Base-by-base conservation (phyloP, 2,113 vertebrate genomes). In the Clarias macrocephalus region DNA sequence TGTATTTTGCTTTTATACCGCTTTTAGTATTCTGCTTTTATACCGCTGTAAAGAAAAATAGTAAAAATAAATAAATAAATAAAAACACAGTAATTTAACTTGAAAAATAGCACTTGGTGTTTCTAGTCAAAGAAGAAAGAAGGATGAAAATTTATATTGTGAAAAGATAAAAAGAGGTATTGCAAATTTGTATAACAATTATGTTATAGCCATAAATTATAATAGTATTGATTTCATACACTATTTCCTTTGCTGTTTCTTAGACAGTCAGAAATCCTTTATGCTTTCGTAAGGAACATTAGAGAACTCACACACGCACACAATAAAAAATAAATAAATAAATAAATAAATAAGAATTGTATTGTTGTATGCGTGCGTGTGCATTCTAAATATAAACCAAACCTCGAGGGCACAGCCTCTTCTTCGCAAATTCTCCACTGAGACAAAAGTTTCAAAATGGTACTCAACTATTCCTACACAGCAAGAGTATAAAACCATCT, bases 361-460 rank as follows among this genome's bases (percentile, higher is more conserved):
- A 30, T 70, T 13, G 18, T 13, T 68, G 66, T 21, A 33, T 72
- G 16, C 0, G 19, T 9, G 18, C 23, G 72, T 75, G 72, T 76
- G 73, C 15, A 52, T 56, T 77, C 6, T 10, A 73, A 21, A 63
- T 63, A 23, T 63, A 73, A 19, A 73, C 12, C 11, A 52, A 76
- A 76, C 52, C 76, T 56, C 25, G 21, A 33, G 37, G 73, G 62
- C 59, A 77, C 37, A 85, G 37, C n/a, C n/a, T 85, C 73, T 30
- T 48, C 21, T 70, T 65, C 81, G 54, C 52, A n/a, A 70, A 73
- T 6, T 66, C 65, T 66, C 33, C 12, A 60, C 79, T 28, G 54
- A 80, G 66, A 82, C 79, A 73, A 82, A 73, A 82, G 68, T 80
- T 48, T 66, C 25, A 25, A 25, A 70, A 66, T 33, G 52, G 52